Percentiles rank a stretch among this genome's conserved stretches.
Conservation (phyloP, 2,888 invertebrate species). For the Bellardia bayeri region DNA sequence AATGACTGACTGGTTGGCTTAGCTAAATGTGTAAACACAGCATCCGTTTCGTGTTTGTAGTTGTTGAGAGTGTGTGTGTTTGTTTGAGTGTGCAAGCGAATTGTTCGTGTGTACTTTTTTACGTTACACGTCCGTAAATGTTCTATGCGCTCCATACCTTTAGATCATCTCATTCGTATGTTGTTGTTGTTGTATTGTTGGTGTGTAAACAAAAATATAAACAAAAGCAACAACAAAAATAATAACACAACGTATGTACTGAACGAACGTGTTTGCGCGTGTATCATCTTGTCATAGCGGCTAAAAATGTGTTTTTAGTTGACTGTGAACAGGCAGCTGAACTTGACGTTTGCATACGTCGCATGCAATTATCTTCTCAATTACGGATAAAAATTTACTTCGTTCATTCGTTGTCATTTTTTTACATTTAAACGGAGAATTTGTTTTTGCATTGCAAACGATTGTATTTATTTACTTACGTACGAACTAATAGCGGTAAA, state of each 20-base stretch:
- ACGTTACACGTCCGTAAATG: constrained; percentile 20
- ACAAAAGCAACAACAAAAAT: constrained; percentile 47
- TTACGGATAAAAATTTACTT: constrained; percentile 54
- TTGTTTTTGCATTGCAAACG: constrained; percentile 50
- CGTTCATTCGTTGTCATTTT: constrained; percentile 4
- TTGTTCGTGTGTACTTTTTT: constrained; percentile 33
- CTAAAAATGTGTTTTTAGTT: constrained; percentile 78
- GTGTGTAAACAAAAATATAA: constrained; percentile 60
- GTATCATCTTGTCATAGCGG: constrained; percentile 62
- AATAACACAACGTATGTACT: constrained; percentile 49
- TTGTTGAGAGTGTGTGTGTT: neutral
- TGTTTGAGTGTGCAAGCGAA: constrained; percentile 8
- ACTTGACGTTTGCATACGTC: constrained; percentile 79
- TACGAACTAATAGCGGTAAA: constrained; percentile 59
- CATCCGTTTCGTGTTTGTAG: constrained; percentile 50
- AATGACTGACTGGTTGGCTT: constrained; percentile 17
- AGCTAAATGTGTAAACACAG: constrained; percentile 57
- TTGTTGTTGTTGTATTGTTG: constrained; percentile 37
- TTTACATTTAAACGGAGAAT: constrained; percentile 7
- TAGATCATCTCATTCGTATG: constrained; percentile 48
- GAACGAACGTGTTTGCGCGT: constrained; percentile 68
- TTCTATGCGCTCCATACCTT: constrained; percentile 58
- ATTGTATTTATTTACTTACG: constrained; percentile 54
- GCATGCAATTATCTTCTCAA: constrained; percentile 64
- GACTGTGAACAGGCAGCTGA: constrained; percentile 83